These are phyloP conservation scores for Pammene aurita DNA, from an alignment of 2,888 invertebrate species.

Conservation along the genomic window DNA sequence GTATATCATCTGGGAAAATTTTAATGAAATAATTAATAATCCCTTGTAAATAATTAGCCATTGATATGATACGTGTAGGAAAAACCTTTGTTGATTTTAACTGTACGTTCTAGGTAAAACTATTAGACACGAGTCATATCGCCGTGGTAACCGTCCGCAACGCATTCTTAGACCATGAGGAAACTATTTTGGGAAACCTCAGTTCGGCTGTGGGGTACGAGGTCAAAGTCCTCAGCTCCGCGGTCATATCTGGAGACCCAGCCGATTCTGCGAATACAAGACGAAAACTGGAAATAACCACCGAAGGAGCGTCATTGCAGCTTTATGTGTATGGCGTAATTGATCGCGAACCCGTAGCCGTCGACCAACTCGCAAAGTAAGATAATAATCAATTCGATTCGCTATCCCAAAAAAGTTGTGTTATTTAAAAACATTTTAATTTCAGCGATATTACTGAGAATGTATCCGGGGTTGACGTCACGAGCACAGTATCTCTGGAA, in stretches of 20 bases:
- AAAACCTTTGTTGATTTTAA: slow-evolving; percentile 17
- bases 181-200: slow-evolving; percentile 57
- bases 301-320: slow-evolving; percentile 59
- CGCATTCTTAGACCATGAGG: slow-evolving; percentile 71
- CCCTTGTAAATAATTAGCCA: neutral
- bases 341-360: slow-evolving; percentile 63
- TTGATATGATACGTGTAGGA: neutral
- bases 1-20: neutral
- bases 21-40: slow-evolving; percentile 2
- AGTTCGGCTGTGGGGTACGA: slow-evolving; percentile 66
- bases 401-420: slow-evolving; percentile 31
- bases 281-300: slow-evolving; percentile 49
- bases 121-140: slow-evolving; percentile 68
- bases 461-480: slow-evolving; percentile 56
- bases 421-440: slow-evolving; percentile 42
- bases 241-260: slow-evolving; percentile 61
- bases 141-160: slow-evolving; percentile 69
- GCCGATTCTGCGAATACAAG: slow-evolving; percentile 48
- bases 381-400: slow-evolving; percentile 42
- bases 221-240: slow-evolving; percentile 68
- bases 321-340: slow-evolving; percentile 70
- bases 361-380: slow-evolving; percentile 63
- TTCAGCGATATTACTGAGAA: slow-evolving; percentile 69
- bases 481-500: slow-evolving; percentile 65
- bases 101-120: slow-evolving; percentile 69